These are phyloP conservation scores for Pecten maximus DNA, from an alignment of 2,888 invertebrate species.

Conservation along the genomic window DNA sequence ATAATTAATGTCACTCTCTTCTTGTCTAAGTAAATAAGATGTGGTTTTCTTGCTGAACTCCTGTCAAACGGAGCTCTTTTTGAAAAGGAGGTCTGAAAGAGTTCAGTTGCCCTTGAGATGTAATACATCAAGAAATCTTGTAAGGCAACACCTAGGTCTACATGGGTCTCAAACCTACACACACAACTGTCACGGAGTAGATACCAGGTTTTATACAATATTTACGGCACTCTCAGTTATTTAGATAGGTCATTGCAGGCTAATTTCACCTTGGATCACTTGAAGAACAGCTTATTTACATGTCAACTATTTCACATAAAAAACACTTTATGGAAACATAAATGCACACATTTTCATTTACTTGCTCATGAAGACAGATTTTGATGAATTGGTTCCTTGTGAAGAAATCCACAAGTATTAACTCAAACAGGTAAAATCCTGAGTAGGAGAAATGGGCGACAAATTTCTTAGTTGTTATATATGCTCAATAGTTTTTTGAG, in stretches of 20 bases:
- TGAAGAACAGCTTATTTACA: background rate
- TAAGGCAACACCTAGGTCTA: conserved; percentile 21
- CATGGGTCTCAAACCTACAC: background rate
- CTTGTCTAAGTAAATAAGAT: conserved; percentile 20
- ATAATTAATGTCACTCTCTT: background rate
- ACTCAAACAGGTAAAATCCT: background rate
- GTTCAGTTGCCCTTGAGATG: conserved; percentile 28
- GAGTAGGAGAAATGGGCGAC: background rate
- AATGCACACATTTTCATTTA: background rate
- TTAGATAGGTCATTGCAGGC: background rate
- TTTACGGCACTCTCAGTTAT: background rate
- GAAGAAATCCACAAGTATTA: background rate
- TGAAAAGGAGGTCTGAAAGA: conserved; percentile 32
- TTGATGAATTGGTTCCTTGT: background rate
- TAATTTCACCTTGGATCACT: background rate
- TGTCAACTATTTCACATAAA: background rate
- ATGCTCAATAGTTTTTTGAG: background rate
- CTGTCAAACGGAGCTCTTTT: conserved; percentile 29
- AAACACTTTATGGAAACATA: background rate
- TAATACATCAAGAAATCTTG: conserved; percentile 14
- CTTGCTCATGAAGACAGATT: background rate
- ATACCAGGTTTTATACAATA: background rate
- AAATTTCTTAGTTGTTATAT: background rate
- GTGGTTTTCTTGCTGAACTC: background rate
- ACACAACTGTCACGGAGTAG: conserved; percentile 5